A percentile compares a stretch with the other conserved stretches of the same genome.
phyloP scores from a whole-genome alignment of 2,888 invertebrate species.

The Esperia sulphurella region DNA sequence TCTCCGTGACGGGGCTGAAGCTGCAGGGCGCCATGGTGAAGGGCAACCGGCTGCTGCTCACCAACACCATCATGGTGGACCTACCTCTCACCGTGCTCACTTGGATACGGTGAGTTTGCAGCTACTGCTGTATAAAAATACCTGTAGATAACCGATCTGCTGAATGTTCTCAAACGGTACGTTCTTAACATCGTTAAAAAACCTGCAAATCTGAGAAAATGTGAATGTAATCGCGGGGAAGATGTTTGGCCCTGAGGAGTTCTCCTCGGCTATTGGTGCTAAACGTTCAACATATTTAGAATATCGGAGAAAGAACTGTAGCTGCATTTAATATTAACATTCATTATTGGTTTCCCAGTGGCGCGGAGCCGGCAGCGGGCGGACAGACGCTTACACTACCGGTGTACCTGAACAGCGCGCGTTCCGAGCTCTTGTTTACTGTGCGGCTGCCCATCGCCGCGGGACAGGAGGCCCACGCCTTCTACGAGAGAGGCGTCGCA shows the following conservation, averaged over 20 bases:
- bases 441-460: conserved; percentile 95
- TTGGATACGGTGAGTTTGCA: conserved; percentile 87
- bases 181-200: too few relatives aligned
- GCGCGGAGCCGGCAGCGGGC: conserved; percentile 56
- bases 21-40: conserved; percentile 97
- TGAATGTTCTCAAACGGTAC: too few relatives aligned
- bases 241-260: too few relatives aligned
- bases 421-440: conserved; percentile 96
- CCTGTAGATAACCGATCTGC: too few relatives aligned
- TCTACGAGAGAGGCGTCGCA: conserved; percentile 99
- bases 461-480: conserved; percentile 95
- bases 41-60: conserved; percentile 92
- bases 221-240: too few relatives aligned
- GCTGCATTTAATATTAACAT: too few relatives aligned
- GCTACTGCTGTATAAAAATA: too few relatives aligned
- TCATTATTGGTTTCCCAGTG: conserved; percentile 33
- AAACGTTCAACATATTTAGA: too few relatives aligned
- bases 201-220: too few relatives aligned
- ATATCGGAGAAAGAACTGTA: too few relatives aligned
- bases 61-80: conserved; percentile 97
- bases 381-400: conserved; percentile 89
- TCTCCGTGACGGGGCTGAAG: conserved; percentile 90
- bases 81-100: conserved; percentile 92
- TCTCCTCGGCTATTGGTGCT: too few relatives aligned
- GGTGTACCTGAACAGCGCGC: conserved; percentile 97